Base-by-base conservation (phyloP, 2,113 vertebrate genomes). In the Tor tambroides region DNA sequence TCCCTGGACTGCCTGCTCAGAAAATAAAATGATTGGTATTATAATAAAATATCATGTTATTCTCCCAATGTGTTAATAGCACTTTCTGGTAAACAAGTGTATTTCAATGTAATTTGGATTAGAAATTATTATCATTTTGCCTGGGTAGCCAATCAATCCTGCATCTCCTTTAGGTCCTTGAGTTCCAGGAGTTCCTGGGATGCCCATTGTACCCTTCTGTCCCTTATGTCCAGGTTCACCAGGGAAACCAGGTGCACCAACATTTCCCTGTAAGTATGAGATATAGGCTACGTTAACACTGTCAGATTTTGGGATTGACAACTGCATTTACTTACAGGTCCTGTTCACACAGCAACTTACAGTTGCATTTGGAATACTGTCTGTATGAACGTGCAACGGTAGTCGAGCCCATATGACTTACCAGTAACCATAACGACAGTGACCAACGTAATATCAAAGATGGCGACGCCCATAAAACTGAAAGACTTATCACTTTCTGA, bases 1-100 rank as follows among this genome's bases (percentile, higher is more conserved):
- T 89, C 19, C 98, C 98, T 0, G 96, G 93, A 88, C 95, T 96
- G 91, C 98, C 98, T 99, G 87, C 85, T 89, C 75, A 90, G 86
- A 77, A 87, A 32, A 88, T 15, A 38, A 32, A 30, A 54, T 56
- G 59, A 17, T 80, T 43, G 71, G 49, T 30, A 78, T 59, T 59
- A n/a, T 59, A 59, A 59, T 2, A 59, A 54, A n/a, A 23, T 9
- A 59, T 59, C 8, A 3, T 59, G 51, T 49, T 80, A 49, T 28
- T 49, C 6, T 28, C 43, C 3, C 5, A 10, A 35, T 30, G 15
- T 26, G n/a, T 41, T 74, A 41, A 43, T n/a, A 14, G 5, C 71
- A 74, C 30, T 17, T 1, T 35, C 71, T 74, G 17, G 1, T 12
- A 63, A 26, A 26, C n/a, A 26, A 43, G 4, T 12, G n/a, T n/a